These are phyloP conservation scores for Matsumurasca onukii DNA, from an alignment of 1,140 invertebrate genomes.

Conservation along the genomic window DNA sequence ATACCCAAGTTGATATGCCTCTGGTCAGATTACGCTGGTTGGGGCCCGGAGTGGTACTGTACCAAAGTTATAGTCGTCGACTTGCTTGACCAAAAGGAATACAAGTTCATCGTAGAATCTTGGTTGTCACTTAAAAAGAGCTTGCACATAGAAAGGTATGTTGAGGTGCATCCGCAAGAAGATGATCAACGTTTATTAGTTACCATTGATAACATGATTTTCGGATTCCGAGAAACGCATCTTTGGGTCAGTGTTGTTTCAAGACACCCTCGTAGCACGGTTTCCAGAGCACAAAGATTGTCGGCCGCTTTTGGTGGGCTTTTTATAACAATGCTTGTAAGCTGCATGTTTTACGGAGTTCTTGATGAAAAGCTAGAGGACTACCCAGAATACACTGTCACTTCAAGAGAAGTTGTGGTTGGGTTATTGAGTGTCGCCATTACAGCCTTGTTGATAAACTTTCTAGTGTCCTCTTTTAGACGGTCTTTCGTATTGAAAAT, in stretches of 20 bases:
- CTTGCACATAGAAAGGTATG: neutral
- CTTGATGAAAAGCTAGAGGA: neutral
- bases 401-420: neutral
- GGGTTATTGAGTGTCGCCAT: neutral
- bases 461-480: neutral
- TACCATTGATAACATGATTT: neutral
- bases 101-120: neutral
- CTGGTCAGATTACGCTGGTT: neutral
- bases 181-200: neutral
- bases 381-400: neutral
- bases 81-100: neutral
- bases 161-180: neutral
- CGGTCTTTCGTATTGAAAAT: neutral
- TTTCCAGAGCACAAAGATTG: neutral
- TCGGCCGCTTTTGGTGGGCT: neutral
- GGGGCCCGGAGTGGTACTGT: neutral
- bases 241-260: neutral
- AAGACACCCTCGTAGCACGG: neutral
- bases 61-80: neutral
- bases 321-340: neutral
- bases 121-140: neutral
- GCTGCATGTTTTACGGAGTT: slow-evolving; percentile 10
- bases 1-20: neutral
- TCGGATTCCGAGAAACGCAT: neutral
- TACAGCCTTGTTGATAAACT: neutral